Evolutionary conservation across 2,888 invertebrate species (phyloP).

Genomic region (Meiosimyza decipiens): DNA sequence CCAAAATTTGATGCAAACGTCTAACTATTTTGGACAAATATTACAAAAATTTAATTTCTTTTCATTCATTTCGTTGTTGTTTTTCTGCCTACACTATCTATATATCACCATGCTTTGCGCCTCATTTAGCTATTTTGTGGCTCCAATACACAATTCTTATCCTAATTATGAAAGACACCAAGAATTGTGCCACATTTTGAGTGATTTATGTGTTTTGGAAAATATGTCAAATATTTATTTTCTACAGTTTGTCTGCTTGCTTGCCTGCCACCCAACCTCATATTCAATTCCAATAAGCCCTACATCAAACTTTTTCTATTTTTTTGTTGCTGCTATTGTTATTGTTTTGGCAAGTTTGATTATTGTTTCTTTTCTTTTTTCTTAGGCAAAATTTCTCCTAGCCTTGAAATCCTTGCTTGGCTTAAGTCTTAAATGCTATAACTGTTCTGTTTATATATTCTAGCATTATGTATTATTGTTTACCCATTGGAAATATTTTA

Average conservation of each 20-base stretch:
- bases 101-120: neutral
- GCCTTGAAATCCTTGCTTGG: no score
- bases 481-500: no score
- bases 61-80: no score
- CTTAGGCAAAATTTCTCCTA: no score
- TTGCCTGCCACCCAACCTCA: constrained; percentile 33
- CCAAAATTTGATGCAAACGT: no score
- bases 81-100: no score
- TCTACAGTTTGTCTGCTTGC: neutral
- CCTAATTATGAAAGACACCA: constrained; percentile 66
- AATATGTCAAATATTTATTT: constrained; percentile 64
- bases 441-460: no score
- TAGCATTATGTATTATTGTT: no score
- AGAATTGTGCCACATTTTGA: constrained; percentile 65
- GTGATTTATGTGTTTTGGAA: constrained; percentile 66
- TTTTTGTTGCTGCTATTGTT: constrained; percentile 5
- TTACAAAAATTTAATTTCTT: no score
- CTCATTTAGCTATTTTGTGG: neutral
- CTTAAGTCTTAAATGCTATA: no score
- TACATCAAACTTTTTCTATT: neutral
- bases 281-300: neutral
- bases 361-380: constrained; percentile 3
- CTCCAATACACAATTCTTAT: constrained; percentile 48
- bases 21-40: no score
- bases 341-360: neutral